Conservation (phyloP, 2,113 vertebrate species). For the Plotosus lineatus region DNA sequence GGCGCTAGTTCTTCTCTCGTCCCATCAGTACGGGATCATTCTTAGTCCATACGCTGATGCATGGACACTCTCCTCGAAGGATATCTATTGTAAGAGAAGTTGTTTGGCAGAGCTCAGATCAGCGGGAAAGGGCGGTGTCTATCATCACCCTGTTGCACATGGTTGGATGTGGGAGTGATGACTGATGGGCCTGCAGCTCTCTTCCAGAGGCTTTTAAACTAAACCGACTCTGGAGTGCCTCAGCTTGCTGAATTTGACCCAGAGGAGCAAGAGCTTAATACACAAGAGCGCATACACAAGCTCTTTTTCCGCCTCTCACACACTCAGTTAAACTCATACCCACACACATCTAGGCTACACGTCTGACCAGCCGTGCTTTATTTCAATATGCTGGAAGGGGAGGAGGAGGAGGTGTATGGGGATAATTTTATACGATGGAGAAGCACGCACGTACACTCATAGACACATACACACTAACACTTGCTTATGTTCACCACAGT, state of each 20-base stretch:
- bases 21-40: conserved; percentile 18
- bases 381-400: conserved; percentile 2
- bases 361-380: conserved; percentile 28
- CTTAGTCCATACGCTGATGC: conserved; percentile 24
- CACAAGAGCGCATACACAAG: conserved; percentile 40
- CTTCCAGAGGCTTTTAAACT: conserved; percentile 47
- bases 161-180: conserved; percentile 45
- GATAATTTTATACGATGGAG: conserved; percentile 28
- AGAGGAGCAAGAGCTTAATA: conserved; percentile 47
- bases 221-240: conserved; percentile 42
- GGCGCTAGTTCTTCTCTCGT: conserved; percentile 22
- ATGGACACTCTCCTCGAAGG: conserved; percentile 20
- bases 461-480: conserved; percentile 4
- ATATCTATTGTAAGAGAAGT: conserved; percentile 8
- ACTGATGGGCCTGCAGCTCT: conserved; percentile 42
- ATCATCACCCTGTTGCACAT: conserved; percentile 44
- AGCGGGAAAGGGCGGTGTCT: conserved; percentile 38
- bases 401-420: background rate
- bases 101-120: conserved; percentile 36
- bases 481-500: conserved; percentile 39
- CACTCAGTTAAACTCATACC: conserved; percentile 34
- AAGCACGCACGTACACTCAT: conserved; percentile 7
- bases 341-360: conserved; percentile 38
- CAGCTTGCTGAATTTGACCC: conserved; percentile 47
- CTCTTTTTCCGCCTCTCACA: conserved; percentile 32